These are phyloP conservation scores for Lithobates sylvaticus DNA, from an alignment of 2,797 vertebrate species.

Conservation along the genomic window DNA sequence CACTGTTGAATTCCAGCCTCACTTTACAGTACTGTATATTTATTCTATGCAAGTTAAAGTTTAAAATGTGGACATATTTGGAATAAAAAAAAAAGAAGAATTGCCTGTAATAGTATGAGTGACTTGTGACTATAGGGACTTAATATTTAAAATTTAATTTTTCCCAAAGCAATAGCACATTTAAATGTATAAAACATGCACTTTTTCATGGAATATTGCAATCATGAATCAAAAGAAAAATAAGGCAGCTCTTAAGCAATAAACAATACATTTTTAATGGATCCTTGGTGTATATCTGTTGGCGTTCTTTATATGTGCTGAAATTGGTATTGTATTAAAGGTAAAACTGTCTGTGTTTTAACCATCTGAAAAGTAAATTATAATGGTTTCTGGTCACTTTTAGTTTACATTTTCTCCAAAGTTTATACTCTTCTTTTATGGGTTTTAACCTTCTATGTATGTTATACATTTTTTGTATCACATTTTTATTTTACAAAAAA, in stretches of 20 bases:
- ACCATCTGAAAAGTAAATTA: not conserved
- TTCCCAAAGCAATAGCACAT: constrained; percentile 13
- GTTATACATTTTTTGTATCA: too few species aligned
- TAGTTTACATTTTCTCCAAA: not conserved
- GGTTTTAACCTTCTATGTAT: too few species aligned
- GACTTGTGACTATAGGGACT: not conserved
- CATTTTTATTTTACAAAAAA: too few species aligned
- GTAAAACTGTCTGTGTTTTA: not conserved
- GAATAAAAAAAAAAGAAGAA: not conserved
- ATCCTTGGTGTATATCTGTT: constrained; percentile 12
- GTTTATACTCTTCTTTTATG: too few species aligned
- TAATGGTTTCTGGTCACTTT: not conserved
- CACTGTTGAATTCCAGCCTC: not conserved
- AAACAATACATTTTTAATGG: constrained; percentile 41
- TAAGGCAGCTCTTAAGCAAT: constrained; percentile 24
- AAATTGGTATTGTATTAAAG: not conserved
- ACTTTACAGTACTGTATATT: not conserved
- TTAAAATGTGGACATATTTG: not conserved
- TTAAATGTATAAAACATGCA: constrained; percentile 24
- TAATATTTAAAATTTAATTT: constrained; percentile 31
- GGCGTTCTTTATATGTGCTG: not conserved
- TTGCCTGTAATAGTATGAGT: not conserved
- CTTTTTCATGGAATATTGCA: constrained; percentile 29
- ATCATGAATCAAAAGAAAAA: constrained; percentile 38
- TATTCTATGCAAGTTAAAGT: not conserved